These are phyloP conservation scores for Lamprotornis superbus DNA, from an alignment of 2,113 vertebrate genomes.

Conservation along the genomic window DNA sequence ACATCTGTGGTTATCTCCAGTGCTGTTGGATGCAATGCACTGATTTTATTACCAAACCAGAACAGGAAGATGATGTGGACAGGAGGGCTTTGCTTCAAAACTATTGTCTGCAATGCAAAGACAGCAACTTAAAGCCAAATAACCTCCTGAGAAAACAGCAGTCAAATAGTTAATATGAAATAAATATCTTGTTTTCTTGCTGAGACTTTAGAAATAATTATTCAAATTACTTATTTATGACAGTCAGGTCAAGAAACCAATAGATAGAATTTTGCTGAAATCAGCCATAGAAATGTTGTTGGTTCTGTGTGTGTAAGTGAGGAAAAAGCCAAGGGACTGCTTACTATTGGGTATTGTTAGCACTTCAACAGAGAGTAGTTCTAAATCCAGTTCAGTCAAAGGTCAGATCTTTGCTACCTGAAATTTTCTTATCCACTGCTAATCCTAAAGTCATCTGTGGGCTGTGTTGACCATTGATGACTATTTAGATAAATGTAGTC, in stretches of 20 bases:
- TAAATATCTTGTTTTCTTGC: not conserved
- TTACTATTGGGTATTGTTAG: not conserved
- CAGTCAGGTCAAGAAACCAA: not conserved
- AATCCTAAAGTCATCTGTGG: not conserved
- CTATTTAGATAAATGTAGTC: conserved; percentile 10
- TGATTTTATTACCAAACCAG: not conserved
- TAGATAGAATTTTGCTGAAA: not conserved
- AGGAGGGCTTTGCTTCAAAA: not conserved
- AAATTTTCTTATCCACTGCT: not conserved
- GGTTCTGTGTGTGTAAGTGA: rapidly evolving
- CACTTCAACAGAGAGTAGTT: not conserved
- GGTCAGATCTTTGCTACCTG: not conserved
- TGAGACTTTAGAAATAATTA: not conserved
- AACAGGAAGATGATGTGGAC: not conserved
- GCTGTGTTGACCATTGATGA: conserved; percentile 7
- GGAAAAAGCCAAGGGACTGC: not conserved
- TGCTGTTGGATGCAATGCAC: not conserved
- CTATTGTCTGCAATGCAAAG: not conserved
- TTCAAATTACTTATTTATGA: not conserved
- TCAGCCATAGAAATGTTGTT: not conserved
- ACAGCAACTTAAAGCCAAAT: not conserved
- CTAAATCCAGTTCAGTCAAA: not conserved
- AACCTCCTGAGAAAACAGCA: not conserved
- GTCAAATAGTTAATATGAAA: not conserved
- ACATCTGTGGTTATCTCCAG: not conserved